A percentile compares a stretch with the other conserved stretches of the same genome.
Evolutionary conservation across 1,140 invertebrate species (phyloP).

Genomic region (Dendrolimus kikuchii): DNA sequence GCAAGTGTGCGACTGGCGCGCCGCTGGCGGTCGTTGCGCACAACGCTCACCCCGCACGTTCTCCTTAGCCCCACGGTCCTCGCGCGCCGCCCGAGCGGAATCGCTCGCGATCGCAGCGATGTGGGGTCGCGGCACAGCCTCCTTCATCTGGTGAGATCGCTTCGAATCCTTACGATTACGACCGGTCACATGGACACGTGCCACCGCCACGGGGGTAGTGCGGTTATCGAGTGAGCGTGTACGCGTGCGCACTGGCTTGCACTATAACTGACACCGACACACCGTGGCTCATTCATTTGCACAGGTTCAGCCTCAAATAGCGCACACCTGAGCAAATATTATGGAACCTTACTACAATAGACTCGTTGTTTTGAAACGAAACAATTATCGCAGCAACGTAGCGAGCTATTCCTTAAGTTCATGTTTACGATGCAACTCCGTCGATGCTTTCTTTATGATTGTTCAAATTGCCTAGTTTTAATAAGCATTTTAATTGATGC

Average conservation of each 20-base stretch:
- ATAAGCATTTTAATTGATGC: too few species aligned
- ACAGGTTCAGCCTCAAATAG: slow-evolving; percentile 26
- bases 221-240: slow-evolving; percentile 59
- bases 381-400: slow-evolving; percentile 28
- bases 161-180: slow-evolving; percentile 15
- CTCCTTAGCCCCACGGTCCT: slow-evolving; percentile 7
- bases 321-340: slow-evolving; percentile 66
- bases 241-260: slow-evolving; percentile 53
- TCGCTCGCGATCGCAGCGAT: slow-evolving; percentile 14
- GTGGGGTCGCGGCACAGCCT: slow-evolving; percentile 40
- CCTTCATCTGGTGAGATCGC: slow-evolving; percentile 36
- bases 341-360: slow-evolving; percentile 40
- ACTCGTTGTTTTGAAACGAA: slow-evolving; percentile 38
- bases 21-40: slow-evolving; percentile 24
- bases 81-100: slow-evolving; percentile 16
- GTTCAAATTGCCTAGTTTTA: too few species aligned
- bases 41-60: slow-evolving; percentile 30
- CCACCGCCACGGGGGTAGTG: slow-evolving; percentile 47
- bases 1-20: slow-evolving; percentile 54
- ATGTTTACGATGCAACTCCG: not conserved
- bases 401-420: not conserved
- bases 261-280: slow-evolving; percentile 23
- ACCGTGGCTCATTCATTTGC: slow-evolving; percentile 59
- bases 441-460: too few species aligned
- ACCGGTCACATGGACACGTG: slow-evolving; percentile 51